Conservation (phyloP, 2,113 vertebrate genomes). For the Lophius piscatorius region DNA sequence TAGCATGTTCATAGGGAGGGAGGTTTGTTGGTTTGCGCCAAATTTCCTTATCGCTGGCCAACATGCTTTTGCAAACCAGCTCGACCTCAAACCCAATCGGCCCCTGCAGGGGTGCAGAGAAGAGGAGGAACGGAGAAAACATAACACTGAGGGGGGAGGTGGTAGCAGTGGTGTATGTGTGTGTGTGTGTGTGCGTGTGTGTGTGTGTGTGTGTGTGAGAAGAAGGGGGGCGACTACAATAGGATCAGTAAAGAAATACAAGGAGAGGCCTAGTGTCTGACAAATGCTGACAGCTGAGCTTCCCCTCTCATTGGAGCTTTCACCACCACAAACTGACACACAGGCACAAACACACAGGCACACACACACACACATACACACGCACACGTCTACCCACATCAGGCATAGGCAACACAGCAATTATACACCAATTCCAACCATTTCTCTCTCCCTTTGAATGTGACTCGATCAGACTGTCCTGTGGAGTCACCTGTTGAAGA, state of each 20-base stretch:
- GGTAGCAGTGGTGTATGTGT: too few species aligned
- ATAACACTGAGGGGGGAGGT: slow-evolving; percentile 3
- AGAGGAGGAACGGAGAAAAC: slow-evolving; percentile 19
- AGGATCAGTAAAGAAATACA: slow-evolving; percentile 38
- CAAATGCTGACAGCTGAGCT: slow-evolving; percentile 70
- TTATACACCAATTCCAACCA: slow-evolving; percentile 22
- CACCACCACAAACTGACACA: slow-evolving; percentile 66
- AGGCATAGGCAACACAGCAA: slow-evolving; percentile 25
- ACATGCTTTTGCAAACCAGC: slow-evolving; percentile 55
- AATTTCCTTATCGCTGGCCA: slow-evolving; percentile 69
- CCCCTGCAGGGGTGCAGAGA: slow-evolving; percentile 29
- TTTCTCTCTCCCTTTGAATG: slow-evolving; percentile 34
- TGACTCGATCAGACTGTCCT: slow-evolving; percentile 40
- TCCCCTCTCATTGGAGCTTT: slow-evolving; percentile 60
- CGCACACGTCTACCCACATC: slow-evolving; percentile 30
- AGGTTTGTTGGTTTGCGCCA: slow-evolving; percentile 33
- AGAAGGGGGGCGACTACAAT: slow-evolving; percentile 25
- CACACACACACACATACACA: slow-evolving; percentile 28
- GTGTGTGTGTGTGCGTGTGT: too few species aligned
- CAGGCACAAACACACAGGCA: slow-evolving; percentile 17
- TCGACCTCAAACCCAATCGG: slow-evolving; percentile 52
- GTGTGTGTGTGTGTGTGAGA: too few species aligned
- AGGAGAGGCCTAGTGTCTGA: slow-evolving; percentile 36
- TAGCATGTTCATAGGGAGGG: slow-evolving; percentile 20
- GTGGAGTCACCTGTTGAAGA: slow-evolving; percentile 24